A percentile compares a stretch with the other conserved stretches of the same genome.
These are phyloP conservation scores for Enteromius anoplus DNA, from an alignment of 2,797 vertebrate genomes.

Conservation along the genomic window DNA sequence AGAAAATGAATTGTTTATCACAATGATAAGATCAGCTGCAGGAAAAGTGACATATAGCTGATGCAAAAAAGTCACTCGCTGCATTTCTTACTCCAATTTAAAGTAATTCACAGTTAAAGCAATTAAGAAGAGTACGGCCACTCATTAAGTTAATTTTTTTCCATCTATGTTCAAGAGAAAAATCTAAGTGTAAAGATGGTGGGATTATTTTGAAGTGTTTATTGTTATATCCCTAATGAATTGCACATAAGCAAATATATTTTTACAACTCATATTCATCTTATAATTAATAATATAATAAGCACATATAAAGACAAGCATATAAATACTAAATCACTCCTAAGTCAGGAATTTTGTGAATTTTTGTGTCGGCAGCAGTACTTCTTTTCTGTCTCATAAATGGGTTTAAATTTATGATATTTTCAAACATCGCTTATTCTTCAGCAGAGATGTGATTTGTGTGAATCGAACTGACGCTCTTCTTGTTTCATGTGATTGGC, in stretches of 20 bases:
- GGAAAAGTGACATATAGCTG: not conserved
- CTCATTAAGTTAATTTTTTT: not conserved
- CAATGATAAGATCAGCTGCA: not conserved
- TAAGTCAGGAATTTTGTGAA: too few relatives aligned
- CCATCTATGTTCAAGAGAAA: not conserved
- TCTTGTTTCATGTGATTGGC: not conserved
- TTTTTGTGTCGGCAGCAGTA: too few relatives aligned
- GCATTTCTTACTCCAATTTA: not conserved
- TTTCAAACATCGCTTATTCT: not conserved
- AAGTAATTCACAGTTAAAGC: not conserved
- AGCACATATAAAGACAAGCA: not conserved
- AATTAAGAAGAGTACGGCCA: not conserved
- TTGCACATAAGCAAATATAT: not conserved
- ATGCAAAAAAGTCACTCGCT: not conserved
- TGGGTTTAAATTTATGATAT: not conserved
- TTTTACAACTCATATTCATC: not conserved
- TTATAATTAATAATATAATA: not conserved
- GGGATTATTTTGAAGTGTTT: not conserved
- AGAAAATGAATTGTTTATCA: not conserved
- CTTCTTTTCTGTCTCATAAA: too few relatives aligned
- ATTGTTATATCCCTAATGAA: not conserved
- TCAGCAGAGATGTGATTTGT: not conserved
- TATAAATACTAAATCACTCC: not conserved
- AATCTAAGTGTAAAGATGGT: not conserved
- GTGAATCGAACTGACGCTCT: not conserved